These are phyloP conservation scores for Gallinago undulata DNA, from an alignment of 2,113 vertebrate species.

Conservation along the genomic window DNA sequence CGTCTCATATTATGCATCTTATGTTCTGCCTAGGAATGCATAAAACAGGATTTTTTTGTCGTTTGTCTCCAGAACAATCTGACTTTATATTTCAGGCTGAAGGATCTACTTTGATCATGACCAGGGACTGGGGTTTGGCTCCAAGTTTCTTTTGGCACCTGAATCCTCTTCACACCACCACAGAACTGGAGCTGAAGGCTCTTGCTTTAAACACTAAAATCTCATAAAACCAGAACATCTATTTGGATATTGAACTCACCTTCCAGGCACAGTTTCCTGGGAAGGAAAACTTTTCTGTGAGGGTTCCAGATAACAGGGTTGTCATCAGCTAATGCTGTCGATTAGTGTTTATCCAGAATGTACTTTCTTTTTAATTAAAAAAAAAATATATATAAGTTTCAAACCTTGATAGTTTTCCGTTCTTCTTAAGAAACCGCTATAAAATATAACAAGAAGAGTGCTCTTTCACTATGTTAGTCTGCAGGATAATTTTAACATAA, in stretches of 20 bases:
- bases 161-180: background rate
- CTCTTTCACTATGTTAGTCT: background rate
- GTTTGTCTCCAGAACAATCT: background rate
- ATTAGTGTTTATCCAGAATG: background rate
- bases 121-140: background rate
- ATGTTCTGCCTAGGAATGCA: background rate
- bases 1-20: too few species aligned
- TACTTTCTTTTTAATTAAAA: background rate
- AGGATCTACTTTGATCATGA: background rate
- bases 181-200: background rate
- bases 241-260: background rate
- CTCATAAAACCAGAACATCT: background rate
- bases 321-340: background rate
- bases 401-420: background rate
- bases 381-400: background rate
- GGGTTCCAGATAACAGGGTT: background rate
- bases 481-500: background rate
- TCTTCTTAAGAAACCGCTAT: background rate
- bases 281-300: background rate
- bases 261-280: background rate
- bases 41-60: background rate
- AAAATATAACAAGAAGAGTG: background rate
- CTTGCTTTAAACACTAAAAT: background rate
- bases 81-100: background rate
- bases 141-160: background rate